Evolutionary conservation across 2,888 invertebrate species (phyloP), one percentile per base, ranked within the genome.

Genomic region (Andrena marginata): DNA sequence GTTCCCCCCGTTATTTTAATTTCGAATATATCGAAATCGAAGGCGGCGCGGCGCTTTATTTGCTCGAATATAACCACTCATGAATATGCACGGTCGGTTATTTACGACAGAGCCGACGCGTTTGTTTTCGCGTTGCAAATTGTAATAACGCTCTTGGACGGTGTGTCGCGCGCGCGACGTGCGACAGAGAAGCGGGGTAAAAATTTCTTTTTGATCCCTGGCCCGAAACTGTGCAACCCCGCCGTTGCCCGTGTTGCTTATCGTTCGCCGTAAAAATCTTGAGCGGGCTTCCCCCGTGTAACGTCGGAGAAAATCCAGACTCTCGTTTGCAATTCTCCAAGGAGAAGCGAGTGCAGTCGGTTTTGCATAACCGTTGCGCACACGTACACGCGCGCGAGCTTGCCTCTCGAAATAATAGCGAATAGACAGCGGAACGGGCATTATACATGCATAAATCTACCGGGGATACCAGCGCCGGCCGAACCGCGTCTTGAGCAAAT

Each of bases 401-500:
- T 65, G 68, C 68, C 65, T 48, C 79, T 54, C 56, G 70, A 82
- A 85, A 81, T 86, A 86, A 85, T 75, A 10, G 80, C 70, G 82
- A 78, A 68, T 80, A 84, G 84, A 71, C 73, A 75, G 71, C 51
- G 74, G 62, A 56, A 76, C 70, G 78, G 69, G 35, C 80, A 78
- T 86, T 83, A 75, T 73, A 73, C 84, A 59, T 73, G 79, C 85
- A 83, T 83, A 85, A 87, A 87, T 87, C 79, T 62, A 76, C 67
- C 60, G 16, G 48, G 59, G 56, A 31, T 75, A 69, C 42, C 60
- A 29, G 16, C 62, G 35, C 48, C 67, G 49, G 35, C 67, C 51
- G 67, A 56, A 56, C 74, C 78, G 67, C 69, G 49, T 54, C 51
- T 29, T 48, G 23, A 49, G 23, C 56, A 63, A 77, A 84, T 84